phyloP scores from a whole-genome alignment of 2,888 invertebrate species.

The Aphodius granarius region DNA sequence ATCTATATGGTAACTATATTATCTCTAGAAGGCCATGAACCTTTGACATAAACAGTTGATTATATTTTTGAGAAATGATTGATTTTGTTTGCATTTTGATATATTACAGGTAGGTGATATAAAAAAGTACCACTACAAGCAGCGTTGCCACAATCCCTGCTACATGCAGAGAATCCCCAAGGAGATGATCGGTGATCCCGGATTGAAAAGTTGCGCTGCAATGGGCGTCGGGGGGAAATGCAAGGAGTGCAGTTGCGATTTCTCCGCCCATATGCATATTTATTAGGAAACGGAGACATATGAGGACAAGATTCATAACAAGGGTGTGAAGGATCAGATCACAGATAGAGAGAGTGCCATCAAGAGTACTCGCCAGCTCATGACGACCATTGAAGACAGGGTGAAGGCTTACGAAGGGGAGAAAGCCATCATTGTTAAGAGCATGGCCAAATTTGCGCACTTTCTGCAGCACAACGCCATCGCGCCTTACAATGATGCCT shows the following conservation, averaged over 20 bases:
- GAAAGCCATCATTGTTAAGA: conserved; percentile 37
- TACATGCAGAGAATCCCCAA: conserved; percentile 43
- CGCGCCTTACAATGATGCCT: conserved; percentile 45
- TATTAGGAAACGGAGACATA: conserved; percentile 45
- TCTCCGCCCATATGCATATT: conserved; percentile 45
- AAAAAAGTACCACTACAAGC: conserved; percentile 44
- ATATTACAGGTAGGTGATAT: conserved; percentile 38
- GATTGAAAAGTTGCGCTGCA: conserved; percentile 42
- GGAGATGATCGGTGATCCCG: conserved; percentile 45
- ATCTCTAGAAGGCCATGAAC: neutral
- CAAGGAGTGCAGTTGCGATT: conserved; percentile 40
- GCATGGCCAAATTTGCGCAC: conserved; percentile 46
- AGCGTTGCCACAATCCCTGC: conserved; percentile 47
- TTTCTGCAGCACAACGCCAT: conserved; percentile 47
- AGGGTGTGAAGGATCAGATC: conserved; percentile 1
- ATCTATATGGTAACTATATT: conserved; percentile 5
- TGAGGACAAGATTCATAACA: conserved; percentile 38
- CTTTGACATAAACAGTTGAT: neutral
- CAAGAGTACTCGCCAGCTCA: neutral
- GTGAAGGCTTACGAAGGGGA: conserved; percentile 36
- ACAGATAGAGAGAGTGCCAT: neutral
- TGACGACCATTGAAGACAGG: conserved; percentile 10
- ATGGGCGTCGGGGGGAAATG: conserved; percentile 35
- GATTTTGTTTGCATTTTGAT: neutral
- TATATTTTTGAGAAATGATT: neutral